Evolutionary conservation across 2,113 vertebrate genomes (phyloP).

Genomic region (Chinchilla lanigera): DNA sequence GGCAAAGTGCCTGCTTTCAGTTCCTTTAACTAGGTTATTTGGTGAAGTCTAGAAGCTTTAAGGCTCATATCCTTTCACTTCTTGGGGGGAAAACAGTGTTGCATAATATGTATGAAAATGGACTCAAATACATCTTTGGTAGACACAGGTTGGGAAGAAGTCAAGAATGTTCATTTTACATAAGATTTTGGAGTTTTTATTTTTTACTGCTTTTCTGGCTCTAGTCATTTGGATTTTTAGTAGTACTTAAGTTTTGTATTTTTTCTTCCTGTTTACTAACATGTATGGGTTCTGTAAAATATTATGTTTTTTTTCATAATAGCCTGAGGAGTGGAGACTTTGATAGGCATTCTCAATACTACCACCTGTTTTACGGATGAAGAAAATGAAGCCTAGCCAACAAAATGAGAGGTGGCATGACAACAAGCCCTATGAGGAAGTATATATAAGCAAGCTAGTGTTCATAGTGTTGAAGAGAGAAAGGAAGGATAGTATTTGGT

Average conservation of each 20-base stretch:
- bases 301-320: neutral
- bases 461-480: neutral
- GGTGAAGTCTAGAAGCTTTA: neutral
- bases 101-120: neutral
- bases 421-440: neutral
- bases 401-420: slow-evolving; percentile 36
- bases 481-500: neutral
- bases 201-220: slow-evolving; percentile 29
- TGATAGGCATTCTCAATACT: neutral
- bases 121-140: slow-evolving; percentile 23
- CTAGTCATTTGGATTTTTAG: slow-evolving; percentile 7
- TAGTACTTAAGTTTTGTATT: neutral
- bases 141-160: neutral
- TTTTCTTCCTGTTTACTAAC: neutral
- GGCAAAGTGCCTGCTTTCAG: slow-evolving; percentile 15
- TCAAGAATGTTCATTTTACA: slow-evolving; percentile 25
- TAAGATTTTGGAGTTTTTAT: neutral
- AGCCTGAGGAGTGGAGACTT: neutral
- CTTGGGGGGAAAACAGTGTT: slow-evolving; percentile 15
- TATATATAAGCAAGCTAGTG: neutral
- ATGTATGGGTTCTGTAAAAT: neutral
- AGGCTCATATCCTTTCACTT: slow-evolving; percentile 36
- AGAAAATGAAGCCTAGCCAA: slow-evolving; percentile 18
- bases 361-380: slow-evolving; percentile 14
- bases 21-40: slow-evolving; percentile 34